Evolutionary conservation across 1,140 invertebrate genomes (phyloP).

Genomic region (Bombus superbus): DNA sequence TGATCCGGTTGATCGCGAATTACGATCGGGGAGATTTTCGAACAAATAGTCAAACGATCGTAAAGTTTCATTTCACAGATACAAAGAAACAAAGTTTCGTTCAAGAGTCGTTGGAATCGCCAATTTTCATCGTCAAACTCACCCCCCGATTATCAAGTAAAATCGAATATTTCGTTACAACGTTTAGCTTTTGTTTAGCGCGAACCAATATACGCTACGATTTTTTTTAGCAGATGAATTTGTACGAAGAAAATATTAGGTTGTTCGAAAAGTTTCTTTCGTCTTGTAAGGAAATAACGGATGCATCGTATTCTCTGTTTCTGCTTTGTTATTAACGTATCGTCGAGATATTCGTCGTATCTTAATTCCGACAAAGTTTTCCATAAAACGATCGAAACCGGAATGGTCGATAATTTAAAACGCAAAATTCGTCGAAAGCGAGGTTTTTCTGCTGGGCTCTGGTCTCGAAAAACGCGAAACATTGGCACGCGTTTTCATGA

Average conservation of each 20-base stretch:
- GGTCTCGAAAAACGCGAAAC: slow-evolving; percentile 52
- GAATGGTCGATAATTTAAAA: not conserved
- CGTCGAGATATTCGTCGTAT: no score
- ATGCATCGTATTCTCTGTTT: no score
- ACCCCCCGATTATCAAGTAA: not conserved
- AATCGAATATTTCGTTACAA: not conserved
- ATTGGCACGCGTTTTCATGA: slow-evolving; percentile 60
- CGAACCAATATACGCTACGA: no score
- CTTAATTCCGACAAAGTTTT: no score
- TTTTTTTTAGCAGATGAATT: no score
- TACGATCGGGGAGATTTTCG: not conserved
- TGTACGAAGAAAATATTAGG: no score
- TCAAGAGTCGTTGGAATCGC: no score
- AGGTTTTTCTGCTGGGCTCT: slow-evolving; percentile 26
- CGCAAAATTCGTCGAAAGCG: slow-evolving; percentile 14
- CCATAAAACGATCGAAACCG: not conserved
- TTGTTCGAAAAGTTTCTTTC: no score
- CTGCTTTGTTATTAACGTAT: no score
- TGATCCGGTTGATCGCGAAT: not conserved
- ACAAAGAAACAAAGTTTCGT: not conserved
- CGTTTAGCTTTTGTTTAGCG: not conserved
- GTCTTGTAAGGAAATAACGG: no score
- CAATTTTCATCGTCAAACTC: no score
- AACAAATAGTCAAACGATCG: not conserved
- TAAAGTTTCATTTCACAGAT: not conserved